Base-by-base conservation (phyloP, 2,888 invertebrate genomes). In the Cantharis lateralis region DNA sequence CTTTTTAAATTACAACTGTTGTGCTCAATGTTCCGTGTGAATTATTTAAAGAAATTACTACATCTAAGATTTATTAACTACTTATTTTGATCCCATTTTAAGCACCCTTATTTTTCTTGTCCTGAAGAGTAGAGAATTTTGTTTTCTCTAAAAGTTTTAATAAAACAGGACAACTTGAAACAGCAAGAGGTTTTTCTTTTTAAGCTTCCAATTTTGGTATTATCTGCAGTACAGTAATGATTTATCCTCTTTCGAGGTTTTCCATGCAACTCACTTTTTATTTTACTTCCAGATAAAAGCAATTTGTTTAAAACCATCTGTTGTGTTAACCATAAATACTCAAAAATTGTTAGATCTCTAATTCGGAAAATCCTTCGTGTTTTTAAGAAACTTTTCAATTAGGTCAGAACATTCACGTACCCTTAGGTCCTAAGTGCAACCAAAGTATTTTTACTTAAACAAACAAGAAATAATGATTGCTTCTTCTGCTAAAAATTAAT, bases 61-160 rank as follows among this genome's bases (percentile, higher is more conserved):
- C 68, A 48, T 71, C 64, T 24, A 71, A 75, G 69, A 75, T 75
- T 75, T 75, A 75, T 75, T 75, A 75, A 75, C 68, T 71, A 71
- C 68, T 66, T 66, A 66, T 66, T 66, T 66, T 66, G 64, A 66
- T 66, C 64, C 64, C 13, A 24, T 16, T 66, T 66, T 66, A 66
- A 66, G 64, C 64, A 24, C n/a, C 64, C 20, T 24, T 66, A 66
- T 66, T 66, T 66, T 66, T 66, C 64, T 20, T 16, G 20, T n/a
- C 18, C 20, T 66, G 4, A 66, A 20, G 20, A 24, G 20, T 66
- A n/a, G 20, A 15, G 24, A 66, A 66, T 15, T 66, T 20, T 66
- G n/a, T 48, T 32, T 48, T 48, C 48, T 1, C 48, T 48, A n/a
- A 48, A 48, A 48, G 48, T 48, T 48, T 48, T 48, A 48, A 48